Conservation (phyloP, 2,113 vertebrate genomes). For the Etia nguti region DNA sequence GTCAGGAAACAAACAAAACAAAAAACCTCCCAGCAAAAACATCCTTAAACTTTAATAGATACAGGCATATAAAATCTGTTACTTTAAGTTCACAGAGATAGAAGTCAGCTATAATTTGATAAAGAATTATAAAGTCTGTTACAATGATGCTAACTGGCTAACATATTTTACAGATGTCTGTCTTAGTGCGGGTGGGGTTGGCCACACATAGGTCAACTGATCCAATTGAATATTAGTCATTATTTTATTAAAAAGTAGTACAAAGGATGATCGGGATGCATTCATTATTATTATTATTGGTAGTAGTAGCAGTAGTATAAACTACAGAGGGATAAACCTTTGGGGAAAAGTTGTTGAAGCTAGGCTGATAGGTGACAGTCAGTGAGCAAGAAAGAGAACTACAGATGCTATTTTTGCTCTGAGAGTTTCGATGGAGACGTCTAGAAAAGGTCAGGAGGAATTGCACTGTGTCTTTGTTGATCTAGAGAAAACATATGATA, state of each 20-base stretch:
- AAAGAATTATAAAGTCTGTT: neutral
- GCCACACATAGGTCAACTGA: no score
- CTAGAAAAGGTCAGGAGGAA: neutral
- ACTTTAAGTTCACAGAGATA: neutral
- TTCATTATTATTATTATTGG: rapidly evolving
- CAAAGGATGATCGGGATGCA: neutral
- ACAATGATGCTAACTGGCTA: neutral
- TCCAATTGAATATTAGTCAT: no score
- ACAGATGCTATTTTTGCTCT: neutral
- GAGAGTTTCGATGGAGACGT: neutral
- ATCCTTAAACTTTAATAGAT: neutral
- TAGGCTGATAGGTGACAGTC: neutral
- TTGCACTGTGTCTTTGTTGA: neutral
- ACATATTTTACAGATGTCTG: neutral
- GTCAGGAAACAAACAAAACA: no score
- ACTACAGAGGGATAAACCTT: neutral
- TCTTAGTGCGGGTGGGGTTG: no score
- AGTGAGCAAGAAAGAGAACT: neutral
- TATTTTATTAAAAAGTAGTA: neutral
- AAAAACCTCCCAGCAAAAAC: neutral
- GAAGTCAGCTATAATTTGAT: neutral
- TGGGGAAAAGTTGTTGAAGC: neutral
- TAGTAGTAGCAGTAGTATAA: rapidly evolving
- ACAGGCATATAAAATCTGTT: neutral
- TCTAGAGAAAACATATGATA: neutral